Evolutionary conservation across 2,113 vertebrate species (phyloP), one percentile per base, ranked within the genome.

Genomic region (Tiliqua scincoides): DNA sequence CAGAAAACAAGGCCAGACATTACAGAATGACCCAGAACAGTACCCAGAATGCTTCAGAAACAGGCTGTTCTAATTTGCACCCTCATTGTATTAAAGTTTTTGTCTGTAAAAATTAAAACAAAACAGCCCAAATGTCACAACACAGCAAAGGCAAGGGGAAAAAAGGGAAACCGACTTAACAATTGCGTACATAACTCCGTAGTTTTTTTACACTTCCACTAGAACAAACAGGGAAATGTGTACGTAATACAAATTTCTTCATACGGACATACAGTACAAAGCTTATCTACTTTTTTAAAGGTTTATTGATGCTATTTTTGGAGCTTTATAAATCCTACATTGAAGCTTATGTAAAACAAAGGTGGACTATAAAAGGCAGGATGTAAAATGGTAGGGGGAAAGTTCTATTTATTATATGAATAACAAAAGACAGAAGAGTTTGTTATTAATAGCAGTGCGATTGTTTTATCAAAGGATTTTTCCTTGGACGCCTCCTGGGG

Each of bases 261-360:
- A 84, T 82, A 76, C 1, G 79, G 76, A 86, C 76, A 82, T 3
- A 23, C 10, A 85, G 87, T 61, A 72, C 48, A 62, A 81, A 37
- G 52, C 18, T 89, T 82, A 88, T 62, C 52, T 63, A 52, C 27
- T 76, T 88, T 79, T 88, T 87, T 15, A 15, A 61, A 86, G 78
- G 75, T 37, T 83, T 62, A 85, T 90, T 83, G 70, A 78, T 21
- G 86, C 72, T 95, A 91, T 91, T 94, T 89, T 90, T 90, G 85
- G 87, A 73, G 52, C 67, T 82, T 21, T 85, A 76, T 91, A 93
- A 94, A 94, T 84, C 43, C 54, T 61, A 73, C 23, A 71, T 10
- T 40, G 2, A 8, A 82, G 77, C 88, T 91, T 89, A 86, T 82
- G 76, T 90, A 90, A 92, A 92, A 62, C 12, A 91, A 88, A 62